A percentile compares a stretch with the other conserved stretches of the same genome.
These are phyloP conservation scores for Pentalonia nigronervosa DNA, from an alignment of 1,140 invertebrate species.

Conservation along the genomic window DNA sequence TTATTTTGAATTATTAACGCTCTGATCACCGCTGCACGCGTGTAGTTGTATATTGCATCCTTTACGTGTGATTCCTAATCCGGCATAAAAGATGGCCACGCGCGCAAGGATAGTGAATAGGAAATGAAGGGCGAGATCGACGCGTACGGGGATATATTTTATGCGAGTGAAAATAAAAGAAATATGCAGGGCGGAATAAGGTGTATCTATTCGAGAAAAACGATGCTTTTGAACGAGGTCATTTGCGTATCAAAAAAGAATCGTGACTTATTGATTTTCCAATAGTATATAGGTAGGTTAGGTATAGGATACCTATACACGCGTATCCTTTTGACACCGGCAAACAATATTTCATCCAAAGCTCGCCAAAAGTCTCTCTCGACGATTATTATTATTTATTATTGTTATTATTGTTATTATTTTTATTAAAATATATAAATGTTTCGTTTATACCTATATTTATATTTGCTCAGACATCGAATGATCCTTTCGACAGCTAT, in stretches of 20 bases:
- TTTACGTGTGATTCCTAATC: slow-evolving; percentile 8
- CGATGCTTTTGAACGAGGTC: slow-evolving; percentile 20
- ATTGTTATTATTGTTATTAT: background rate
- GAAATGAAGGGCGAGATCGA: background rate
- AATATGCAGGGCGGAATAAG: slow-evolving; percentile 34
- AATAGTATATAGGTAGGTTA: background rate
- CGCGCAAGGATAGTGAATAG: background rate
- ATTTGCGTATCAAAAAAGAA: slow-evolving; percentile 45
- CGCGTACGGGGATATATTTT: slow-evolving; percentile 8
- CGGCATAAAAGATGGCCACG: slow-evolving; percentile 12
- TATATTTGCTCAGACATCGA: background rate
- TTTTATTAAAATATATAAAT: background rate
- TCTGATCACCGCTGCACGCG: background rate
- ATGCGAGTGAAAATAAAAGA: slow-evolving; percentile 31
- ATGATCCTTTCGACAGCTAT: background rate
- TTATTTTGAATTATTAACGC: slow-evolving; percentile 42
- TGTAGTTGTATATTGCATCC: background rate
- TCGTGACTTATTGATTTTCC: slow-evolving; percentile 27
- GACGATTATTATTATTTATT: background rate
- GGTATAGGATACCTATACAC: background rate
- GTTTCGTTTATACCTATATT: background rate
- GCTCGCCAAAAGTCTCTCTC: background rate
- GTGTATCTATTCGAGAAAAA: background rate
- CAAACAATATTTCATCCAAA: slow-evolving; percentile 15
- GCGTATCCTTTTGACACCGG: slow-evolving; percentile 27